A percentile compares a stretch with the other conserved stretches of the same genome.
Conservation (phyloP, 2,113 vertebrate genomes). For the Sprattus sprattus region DNA sequence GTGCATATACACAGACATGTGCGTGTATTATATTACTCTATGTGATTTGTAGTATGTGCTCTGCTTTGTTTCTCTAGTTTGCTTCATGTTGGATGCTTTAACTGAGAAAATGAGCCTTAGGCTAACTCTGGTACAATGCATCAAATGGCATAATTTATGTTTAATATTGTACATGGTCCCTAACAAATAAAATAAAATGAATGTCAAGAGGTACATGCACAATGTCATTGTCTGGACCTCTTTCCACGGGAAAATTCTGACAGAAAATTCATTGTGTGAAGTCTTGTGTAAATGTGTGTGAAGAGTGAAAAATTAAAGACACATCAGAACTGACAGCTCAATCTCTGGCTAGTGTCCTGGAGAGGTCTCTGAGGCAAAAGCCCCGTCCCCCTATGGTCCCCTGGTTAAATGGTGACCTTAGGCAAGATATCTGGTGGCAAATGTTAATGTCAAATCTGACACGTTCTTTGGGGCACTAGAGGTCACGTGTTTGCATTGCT, state of each 20-base stretch:
- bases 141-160: too few relatives aligned
- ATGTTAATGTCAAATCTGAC: conserved; percentile 49
- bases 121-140: too few relatives aligned
- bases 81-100: too few relatives aligned
- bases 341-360: conserved; percentile 40
- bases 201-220: too few relatives aligned
- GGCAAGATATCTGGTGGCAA: conserved; percentile 49
- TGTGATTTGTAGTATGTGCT: too few relatives aligned
- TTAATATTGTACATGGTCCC: too few relatives aligned
- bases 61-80: too few relatives aligned
- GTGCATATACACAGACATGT: not conserved
- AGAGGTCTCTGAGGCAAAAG: conserved; percentile 33
- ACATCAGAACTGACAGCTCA: conserved; percentile 43
- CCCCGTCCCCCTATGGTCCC: conserved; percentile 7
- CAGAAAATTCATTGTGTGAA: conserved; percentile 26
- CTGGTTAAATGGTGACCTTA: conserved; percentile 49
- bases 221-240: not conserved
- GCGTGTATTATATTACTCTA: too few relatives aligned
- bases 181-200: too few relatives aligned
- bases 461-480: conserved; percentile 35
- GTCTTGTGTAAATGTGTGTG: conserved; percentile 40
- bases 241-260: not conserved
- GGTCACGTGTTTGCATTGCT: conserved; percentile 31
- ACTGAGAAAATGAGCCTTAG: too few relatives aligned
- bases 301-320: conserved; percentile 32